Evolutionary conservation across 2,797 vertebrate genomes (phyloP).

Genomic region (Lepus oiostolus): DNA sequence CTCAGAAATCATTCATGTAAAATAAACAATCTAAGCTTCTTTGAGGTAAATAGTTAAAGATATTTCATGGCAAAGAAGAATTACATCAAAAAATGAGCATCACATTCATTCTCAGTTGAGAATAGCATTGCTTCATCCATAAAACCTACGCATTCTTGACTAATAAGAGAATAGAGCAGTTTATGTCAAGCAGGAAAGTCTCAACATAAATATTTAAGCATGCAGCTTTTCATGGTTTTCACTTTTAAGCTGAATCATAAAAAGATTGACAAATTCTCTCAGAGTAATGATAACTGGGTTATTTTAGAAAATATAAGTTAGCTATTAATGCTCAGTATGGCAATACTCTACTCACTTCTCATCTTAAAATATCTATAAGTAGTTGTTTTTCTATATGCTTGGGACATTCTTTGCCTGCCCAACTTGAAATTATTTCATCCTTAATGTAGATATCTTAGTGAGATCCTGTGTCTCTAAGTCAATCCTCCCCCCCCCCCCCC

Average conservation of each 20-base stretch:
- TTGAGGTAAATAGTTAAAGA: background rate
- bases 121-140: background rate
- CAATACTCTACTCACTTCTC: background rate
- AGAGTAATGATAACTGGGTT: background rate
- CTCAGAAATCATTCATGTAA: conserved; percentile 20
- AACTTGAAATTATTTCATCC: background rate
- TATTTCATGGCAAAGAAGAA: background rate
- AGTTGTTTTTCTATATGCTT: background rate
- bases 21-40: background rate
- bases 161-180: background rate
- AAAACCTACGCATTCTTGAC: background rate
- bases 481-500: fast-evolving
- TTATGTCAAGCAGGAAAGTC: background rate
- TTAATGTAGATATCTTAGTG: background rate
- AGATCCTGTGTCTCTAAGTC: background rate
- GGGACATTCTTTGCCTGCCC: background rate
- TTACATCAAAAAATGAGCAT: background rate
- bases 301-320: background rate
- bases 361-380: background rate
- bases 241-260: background rate
- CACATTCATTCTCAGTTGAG: background rate
- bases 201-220: background rate
- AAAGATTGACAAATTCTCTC: background rate
- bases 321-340: background rate
- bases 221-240: background rate